Evolutionary conservation across 1,140 invertebrate genomes (phyloP).

Genomic region (Scaptomyza hsui): DNA sequence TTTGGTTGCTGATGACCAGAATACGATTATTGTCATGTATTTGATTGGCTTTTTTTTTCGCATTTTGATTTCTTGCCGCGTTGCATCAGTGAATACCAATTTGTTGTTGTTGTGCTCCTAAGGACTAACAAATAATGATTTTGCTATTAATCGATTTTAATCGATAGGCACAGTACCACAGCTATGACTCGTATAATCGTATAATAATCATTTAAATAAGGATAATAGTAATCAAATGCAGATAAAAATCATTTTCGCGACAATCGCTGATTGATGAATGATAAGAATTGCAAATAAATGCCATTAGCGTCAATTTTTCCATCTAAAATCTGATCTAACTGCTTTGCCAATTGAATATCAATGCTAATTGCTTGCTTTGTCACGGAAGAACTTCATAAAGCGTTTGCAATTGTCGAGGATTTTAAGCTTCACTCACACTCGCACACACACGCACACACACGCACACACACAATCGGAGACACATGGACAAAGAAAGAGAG

Average conservation of each 20-base stretch:
- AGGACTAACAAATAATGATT: slow-evolving; percentile 8
- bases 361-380: neutral
- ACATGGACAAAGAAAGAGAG: neutral
- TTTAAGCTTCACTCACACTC: slow-evolving; percentile 12
- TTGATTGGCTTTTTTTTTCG: slow-evolving; percentile 42
- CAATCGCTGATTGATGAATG: too few species aligned
- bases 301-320: too few species aligned
- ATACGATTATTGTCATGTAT: slow-evolving; percentile 47
- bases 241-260: too few species aligned
- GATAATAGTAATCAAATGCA: too few species aligned
- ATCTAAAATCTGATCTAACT: too few species aligned
- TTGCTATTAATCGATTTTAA: too few species aligned
- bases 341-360: slow-evolving; percentile 2
- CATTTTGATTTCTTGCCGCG: slow-evolving; percentile 32
- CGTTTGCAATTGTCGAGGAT: neutral
- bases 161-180: too few species aligned
- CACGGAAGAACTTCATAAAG: slow-evolving; percentile 11
- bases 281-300: too few species aligned
- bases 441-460: slow-evolving; percentile 2
- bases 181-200: too few species aligned
- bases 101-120: slow-evolving; percentile 24
- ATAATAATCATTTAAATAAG: too few species aligned
- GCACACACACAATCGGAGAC: neutral
- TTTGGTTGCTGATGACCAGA: slow-evolving; percentile 30
- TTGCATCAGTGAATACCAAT: slow-evolving; percentile 39